These are phyloP conservation scores for Ectemnius cavifrons DNA, from an alignment of 2,888 invertebrate genomes.

Conservation along the genomic window DNA sequence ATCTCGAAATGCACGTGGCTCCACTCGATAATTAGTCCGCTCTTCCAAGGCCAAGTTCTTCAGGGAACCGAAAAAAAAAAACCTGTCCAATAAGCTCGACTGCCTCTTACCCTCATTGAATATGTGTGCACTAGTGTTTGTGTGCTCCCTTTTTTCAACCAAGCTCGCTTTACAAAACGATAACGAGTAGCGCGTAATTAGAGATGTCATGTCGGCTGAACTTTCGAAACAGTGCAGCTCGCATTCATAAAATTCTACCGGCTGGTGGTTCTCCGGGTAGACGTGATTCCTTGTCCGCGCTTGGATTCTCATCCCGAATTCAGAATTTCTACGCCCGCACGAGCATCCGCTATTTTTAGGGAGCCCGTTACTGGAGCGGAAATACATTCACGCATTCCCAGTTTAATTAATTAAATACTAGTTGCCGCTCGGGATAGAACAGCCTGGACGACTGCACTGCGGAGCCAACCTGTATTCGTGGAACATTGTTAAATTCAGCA, in stretches of 20 bases:
- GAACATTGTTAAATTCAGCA: background rate
- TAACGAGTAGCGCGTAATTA: conserved; percentile 5
- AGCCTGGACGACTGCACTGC: background rate
- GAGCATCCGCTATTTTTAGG: too few relatives aligned
- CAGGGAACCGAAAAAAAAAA: background rate
- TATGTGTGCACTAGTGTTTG: background rate
- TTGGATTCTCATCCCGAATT: too few relatives aligned
- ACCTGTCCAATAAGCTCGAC: background rate
- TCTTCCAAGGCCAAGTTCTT: conserved; percentile 32
- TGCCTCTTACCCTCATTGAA: background rate
- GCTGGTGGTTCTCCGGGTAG: too few relatives aligned
- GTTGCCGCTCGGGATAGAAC: background rate
- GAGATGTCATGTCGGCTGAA: background rate
- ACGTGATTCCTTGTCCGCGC: too few relatives aligned
- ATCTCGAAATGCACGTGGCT: conserved; percentile 6
- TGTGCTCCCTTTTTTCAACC: conserved; percentile 1
- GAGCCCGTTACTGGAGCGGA: too few relatives aligned
- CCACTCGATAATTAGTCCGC: conserved; percentile 24
- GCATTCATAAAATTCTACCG: too few relatives aligned
- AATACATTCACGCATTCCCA: background rate
- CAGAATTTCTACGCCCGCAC: too few relatives aligned
- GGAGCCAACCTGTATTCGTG: background rate
- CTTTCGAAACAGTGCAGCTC: background rate
- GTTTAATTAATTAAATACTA: background rate
- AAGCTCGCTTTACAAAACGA: background rate